phyloP scores from a whole-genome alignment of 2,113 vertebrate genomes.

The Pangasianodon gigas region DNA sequence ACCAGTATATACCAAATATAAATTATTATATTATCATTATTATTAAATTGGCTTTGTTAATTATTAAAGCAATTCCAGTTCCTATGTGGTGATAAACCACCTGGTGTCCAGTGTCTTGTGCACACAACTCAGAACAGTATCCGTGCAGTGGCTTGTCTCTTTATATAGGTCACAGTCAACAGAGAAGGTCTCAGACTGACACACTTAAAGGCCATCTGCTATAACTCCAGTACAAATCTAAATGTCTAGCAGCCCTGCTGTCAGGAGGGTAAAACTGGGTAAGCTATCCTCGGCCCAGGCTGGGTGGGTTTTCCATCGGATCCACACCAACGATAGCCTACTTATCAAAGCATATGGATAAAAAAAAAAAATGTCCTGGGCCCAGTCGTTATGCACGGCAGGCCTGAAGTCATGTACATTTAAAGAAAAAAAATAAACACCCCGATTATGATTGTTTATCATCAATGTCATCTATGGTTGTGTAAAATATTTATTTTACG shows the following conservation, averaged over 20 bases:
- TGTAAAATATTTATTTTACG: not conserved
- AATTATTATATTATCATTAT: not conserved
- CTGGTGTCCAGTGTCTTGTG: not conserved
- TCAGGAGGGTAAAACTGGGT: not conserved
- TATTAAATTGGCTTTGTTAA: not conserved
- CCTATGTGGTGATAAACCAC: not conserved
- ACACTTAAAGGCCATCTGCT: not conserved
- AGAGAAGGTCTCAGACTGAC: not conserved
- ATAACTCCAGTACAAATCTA: not conserved
- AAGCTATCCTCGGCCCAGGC: not conserved
- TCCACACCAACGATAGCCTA: not conserved
- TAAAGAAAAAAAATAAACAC: not conserved
- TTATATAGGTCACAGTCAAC: not conserved
- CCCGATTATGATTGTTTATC: not conserved
- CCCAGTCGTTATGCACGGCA: not conserved
- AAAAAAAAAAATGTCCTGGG: not conserved
- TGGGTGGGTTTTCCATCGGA: not conserved
- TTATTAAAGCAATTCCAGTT: slow-evolving; percentile 1
- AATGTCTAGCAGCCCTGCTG: not conserved
- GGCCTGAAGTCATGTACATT: not conserved
- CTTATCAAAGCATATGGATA: not conserved
- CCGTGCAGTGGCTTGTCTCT: not conserved
- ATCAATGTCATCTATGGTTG: not conserved
- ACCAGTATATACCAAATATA: not conserved
- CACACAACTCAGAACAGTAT: not conserved